Conservation (phyloP, 1,140 invertebrate species). For the Macrobrachium nipponense region DNA sequence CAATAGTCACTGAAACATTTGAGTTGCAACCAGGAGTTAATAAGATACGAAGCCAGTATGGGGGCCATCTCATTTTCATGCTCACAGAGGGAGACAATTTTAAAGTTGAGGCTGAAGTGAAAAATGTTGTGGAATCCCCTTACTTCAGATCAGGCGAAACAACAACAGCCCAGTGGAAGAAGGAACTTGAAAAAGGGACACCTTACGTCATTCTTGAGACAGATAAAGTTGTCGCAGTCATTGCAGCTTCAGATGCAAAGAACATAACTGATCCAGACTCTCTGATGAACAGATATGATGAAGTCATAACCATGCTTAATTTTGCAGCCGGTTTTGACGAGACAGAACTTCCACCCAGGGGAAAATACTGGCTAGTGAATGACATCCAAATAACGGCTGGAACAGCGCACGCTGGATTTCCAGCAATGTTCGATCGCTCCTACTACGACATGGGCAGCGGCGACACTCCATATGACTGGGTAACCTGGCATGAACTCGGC, state of each 20-base stretch:
- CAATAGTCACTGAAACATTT: constrained; percentile 32
- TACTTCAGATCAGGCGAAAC: constrained; percentile 7
- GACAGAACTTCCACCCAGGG: constrained; percentile 21
- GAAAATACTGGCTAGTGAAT: constrained; percentile 39
- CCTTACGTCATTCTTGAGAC: constrained; percentile 25
- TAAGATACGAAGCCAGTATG: constrained; percentile 29
- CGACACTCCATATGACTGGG: constrained; percentile 29
- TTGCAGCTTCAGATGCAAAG: constrained; percentile 1
- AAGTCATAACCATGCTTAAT: constrained; percentile 13
- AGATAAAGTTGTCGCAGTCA: background rate
- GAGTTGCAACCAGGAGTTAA: constrained; percentile 30
- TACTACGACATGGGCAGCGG: constrained; percentile 5
- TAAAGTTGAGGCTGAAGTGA: constrained; percentile 10
- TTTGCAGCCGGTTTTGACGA: constrained; percentile 11
- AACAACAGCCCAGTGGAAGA: background rate
- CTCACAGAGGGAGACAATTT: constrained; percentile 28
- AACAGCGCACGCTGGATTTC: constrained; percentile 33
- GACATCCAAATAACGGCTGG: constrained; percentile 33
- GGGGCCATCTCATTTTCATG: constrained; percentile 35
- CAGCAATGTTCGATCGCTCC: constrained; percentile 11
- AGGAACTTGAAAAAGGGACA: background rate
- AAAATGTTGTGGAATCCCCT: constrained; percentile 27
- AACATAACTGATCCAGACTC: background rate
- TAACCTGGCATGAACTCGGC: constrained; percentile 33
- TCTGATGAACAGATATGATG: constrained; percentile 17